These are phyloP conservation scores for Caenorhabditis sp. DNA, from an alignment of 2,888 invertebrate species.

Conservation along the genomic window DNA sequence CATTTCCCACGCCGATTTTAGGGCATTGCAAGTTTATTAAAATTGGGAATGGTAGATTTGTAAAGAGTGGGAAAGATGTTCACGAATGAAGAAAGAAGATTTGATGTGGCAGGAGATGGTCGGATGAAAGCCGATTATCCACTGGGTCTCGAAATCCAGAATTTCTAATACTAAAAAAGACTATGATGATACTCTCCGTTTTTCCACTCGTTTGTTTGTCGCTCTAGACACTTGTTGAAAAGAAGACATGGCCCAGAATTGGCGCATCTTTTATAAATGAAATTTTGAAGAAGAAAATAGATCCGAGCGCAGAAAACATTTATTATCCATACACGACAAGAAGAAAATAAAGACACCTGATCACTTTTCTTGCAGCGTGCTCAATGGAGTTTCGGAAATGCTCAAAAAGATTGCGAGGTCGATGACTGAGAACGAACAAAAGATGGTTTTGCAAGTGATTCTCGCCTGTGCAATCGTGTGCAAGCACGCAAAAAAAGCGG, in stretches of 20 bases:
- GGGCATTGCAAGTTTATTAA: slow-evolving; percentile 11
- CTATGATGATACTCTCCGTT: slow-evolving; percentile 1
- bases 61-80: neutral
- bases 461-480: slow-evolving; percentile 49
- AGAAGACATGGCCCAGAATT: slow-evolving; percentile 27
- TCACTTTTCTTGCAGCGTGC: slow-evolving; percentile 32
- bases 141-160: no score
- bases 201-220: slow-evolving; percentile 19
- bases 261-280: slow-evolving; percentile 53
- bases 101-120: no score
- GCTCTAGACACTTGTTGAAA: slow-evolving; percentile 29
- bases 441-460: slow-evolving; percentile 42
- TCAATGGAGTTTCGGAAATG: slow-evolving; percentile 53
- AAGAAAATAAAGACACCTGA: slow-evolving; percentile 10
- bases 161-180: no score
- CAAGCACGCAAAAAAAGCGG: slow-evolving; percentile 22
- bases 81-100: neutral
- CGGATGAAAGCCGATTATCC: no score
- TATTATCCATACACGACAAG: slow-evolving; percentile 6
- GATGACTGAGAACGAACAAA: slow-evolving; percentile 53
- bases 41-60: neutral
- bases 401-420: slow-evolving; percentile 52
- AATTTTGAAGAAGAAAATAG: slow-evolving; percentile 53
- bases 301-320: slow-evolving; percentile 4
- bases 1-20: slow-evolving; percentile 45